These are phyloP conservation scores for Antigone vipio DNA, from an alignment of 2,113 vertebrate species.

Conservation along the genomic window DNA sequence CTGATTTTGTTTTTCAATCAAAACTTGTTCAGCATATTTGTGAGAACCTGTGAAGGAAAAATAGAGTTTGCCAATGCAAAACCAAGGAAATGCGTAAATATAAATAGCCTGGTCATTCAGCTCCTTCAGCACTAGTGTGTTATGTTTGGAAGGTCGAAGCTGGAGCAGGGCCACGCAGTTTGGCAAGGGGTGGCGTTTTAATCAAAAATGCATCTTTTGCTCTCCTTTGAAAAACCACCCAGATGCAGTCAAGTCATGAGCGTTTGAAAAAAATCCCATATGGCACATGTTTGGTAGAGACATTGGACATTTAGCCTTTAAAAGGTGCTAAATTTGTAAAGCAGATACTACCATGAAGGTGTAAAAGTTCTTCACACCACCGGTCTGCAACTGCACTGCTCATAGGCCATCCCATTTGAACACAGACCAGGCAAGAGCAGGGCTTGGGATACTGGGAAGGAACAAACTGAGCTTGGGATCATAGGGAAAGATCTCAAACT, in stretches of 20 bases:
- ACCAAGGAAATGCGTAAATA: slow-evolving; percentile 23
- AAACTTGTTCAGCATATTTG: background rate
- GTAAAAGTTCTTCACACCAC: background rate
- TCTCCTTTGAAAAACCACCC: background rate
- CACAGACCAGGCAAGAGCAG: accelerated
- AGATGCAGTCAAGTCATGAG: background rate
- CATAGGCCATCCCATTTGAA: background rate
- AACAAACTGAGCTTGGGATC: background rate
- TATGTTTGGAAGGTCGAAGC: background rate
- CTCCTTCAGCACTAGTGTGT: background rate
- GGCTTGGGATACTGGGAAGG: background rate
- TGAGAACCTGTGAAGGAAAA: background rate
- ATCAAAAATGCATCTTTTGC: background rate
- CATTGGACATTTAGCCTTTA: background rate
- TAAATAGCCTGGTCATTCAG: background rate
- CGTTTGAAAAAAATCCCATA: background rate
- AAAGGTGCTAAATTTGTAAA: background rate
- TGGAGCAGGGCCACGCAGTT: background rate
- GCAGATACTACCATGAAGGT: background rate
- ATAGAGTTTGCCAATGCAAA: background rate
- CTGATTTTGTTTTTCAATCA: background rate
- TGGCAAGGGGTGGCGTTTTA: background rate
- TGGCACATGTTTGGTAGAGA: background rate
- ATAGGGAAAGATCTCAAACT: background rate
- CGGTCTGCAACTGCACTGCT: accelerated